Percentiles rank a stretch among this genome's conserved stretches.
Conservation (phyloP, 1,140 invertebrate genomes). For the Brachionus angularis region DNA sequence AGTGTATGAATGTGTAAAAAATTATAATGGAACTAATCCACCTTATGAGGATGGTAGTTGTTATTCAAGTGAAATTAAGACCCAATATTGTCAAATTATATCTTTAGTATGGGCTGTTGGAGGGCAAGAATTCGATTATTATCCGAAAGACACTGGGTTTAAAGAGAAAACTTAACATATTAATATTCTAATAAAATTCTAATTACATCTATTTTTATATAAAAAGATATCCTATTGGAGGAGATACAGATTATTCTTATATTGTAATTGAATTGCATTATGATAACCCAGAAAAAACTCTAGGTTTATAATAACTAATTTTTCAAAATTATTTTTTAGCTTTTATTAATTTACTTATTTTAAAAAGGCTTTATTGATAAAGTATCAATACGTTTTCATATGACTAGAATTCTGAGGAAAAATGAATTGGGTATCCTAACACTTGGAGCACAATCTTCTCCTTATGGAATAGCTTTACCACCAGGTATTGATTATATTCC, state of each 20-base stretch:
- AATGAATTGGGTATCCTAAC: too few relatives aligned
- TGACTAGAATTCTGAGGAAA: background rate
- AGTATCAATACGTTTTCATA: background rate
- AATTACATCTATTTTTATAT: too few relatives aligned
- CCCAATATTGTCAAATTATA: background rate
- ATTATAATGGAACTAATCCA: background rate
- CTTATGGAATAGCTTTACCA: too few relatives aligned
- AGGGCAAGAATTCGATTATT: background rate
- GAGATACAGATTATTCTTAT: background rate
- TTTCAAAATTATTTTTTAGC: background rate
- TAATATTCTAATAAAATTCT: background rate
- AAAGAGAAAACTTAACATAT: background rate
- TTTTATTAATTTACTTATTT: too few relatives aligned
- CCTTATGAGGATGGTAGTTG: background rate
- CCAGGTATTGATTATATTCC: too few relatives aligned
- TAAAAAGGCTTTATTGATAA: background rate
- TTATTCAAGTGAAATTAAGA: background rate
- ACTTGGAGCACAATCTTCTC: too few relatives aligned
- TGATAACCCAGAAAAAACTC: background rate
- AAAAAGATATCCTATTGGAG: background rate
- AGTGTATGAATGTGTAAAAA: background rate
- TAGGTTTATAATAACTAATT: background rate
- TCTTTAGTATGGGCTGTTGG: constrained; percentile 4
- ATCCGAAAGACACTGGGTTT: background rate
- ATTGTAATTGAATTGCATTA: background rate